A percentile compares a stretch with the other conserved stretches of the same genome.
Evolutionary conservation across 2,888 invertebrate genomes (phyloP).

Genomic region (Serrognathus titanus): DNA sequence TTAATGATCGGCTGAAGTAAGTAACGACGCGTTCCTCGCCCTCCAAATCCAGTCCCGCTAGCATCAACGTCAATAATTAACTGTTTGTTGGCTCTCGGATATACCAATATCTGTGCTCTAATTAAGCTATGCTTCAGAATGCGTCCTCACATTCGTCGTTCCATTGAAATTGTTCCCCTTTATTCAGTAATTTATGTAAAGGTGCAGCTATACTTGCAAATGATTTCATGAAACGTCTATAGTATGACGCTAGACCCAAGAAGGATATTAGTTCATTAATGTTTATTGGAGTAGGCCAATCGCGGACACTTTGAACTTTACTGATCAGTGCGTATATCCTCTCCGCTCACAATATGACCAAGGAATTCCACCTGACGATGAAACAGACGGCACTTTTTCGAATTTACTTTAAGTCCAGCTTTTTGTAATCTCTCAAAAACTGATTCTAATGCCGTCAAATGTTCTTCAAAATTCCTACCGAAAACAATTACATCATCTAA

Average conservation of each 20-base stretch:
- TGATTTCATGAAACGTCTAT: constrained; percentile 23
- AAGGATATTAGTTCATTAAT: constrained; percentile 16
- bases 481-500: neutral
- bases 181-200: constrained; percentile 16
- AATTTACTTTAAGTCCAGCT: neutral
- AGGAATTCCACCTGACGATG: neutral
- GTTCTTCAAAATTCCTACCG: constrained; percentile 24
- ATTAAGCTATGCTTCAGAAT: constrained; percentile 13
- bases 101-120: constrained; percentile 20
- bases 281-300: constrained; percentile 14
- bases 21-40: neutral
- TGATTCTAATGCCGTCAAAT: constrained; percentile 23
- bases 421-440: neutral
- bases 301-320: constrained; percentile 1
- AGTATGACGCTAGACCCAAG: constrained; percentile 25
- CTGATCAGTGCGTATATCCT: neutral
- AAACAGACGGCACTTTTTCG: neutral
- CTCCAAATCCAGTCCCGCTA: neutral
- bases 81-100: constrained; percentile 17
- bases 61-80: constrained; percentile 1
- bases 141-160: constrained; percentile 13
- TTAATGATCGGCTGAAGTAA: neutral
- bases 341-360: neutral
- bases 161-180: constrained; percentile 21
- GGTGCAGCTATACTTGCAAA: constrained; percentile 21